These are phyloP conservation scores for Cenopis cana DNA, from an alignment of 2,888 invertebrate genomes.

Conservation along the genomic window DNA sequence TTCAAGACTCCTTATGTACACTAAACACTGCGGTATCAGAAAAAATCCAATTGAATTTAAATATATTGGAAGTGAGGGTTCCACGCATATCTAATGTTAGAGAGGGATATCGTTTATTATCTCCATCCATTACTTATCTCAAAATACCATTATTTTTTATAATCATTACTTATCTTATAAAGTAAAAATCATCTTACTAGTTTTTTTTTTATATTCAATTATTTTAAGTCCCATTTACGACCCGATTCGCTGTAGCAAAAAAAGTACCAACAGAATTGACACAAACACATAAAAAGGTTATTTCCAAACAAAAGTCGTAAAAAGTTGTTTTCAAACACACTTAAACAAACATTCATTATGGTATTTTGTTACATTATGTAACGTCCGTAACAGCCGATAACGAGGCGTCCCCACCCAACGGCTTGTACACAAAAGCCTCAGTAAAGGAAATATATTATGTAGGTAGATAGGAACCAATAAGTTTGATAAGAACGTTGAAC, in stretches of 20 bases:
- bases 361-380: background rate
- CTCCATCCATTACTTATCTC: too few relatives aligned
- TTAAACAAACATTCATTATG: background rate
- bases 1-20: too few relatives aligned
- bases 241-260: background rate
- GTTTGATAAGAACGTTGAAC: too few relatives aligned
- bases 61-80: background rate
- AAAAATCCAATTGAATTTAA: background rate
- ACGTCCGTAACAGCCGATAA: background rate
- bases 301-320: background rate
- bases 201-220: too few relatives aligned
- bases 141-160: too few relatives aligned
- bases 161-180: too few relatives aligned
- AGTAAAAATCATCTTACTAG: too few relatives aligned
- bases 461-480: too few relatives aligned
- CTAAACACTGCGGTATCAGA: too few relatives aligned
- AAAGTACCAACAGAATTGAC: background rate
- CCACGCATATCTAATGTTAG: too few relatives aligned
- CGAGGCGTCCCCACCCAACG: background rate
- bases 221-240: too few relatives aligned
- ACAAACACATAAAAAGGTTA: slow-evolving; percentile 1
- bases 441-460: slow-evolving; percentile 13
- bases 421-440: slow-evolving; percentile 3
- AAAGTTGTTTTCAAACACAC: background rate
- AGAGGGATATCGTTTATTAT: too few relatives aligned